Evolutionary conservation across 1,140 invertebrate genomes (phyloP), one percentile per base, ranked within the genome.

Genomic region (Drosophila rhopaloa): DNA sequence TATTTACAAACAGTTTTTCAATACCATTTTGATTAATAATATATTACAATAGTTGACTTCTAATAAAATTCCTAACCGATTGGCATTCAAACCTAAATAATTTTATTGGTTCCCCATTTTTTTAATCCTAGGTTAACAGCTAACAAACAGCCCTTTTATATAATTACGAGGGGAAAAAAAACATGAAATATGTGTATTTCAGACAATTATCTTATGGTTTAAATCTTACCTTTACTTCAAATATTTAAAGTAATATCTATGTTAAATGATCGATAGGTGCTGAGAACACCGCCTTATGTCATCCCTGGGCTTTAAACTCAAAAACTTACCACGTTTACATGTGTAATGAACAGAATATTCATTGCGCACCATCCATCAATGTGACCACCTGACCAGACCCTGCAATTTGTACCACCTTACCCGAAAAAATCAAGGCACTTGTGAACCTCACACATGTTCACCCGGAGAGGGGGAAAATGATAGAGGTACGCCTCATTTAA

Each of bases 371-470:
- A 77, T 81, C 55, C 63, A 86, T 85, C 79, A 65, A 58, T 9
- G 66, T 71, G 37, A 35, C 66, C 67, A 71, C 65, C 43, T 71
- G 68, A 71, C 53, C 40, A 50, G 19, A 71, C 44, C 67, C 53
- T 19, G 44, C 53, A 58, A 62, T 38, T 50, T 60, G 57, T 47
- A 74, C 61, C 83, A 83, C 79, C 79, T 82, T 79, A 78, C 59
- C 44, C 62, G n/a, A 41, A 48, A 61, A 54, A 76, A 76, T 54
- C 65, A 63, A 54, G 48, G 59, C 85, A 90, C 81, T 90, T 90
- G 86, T 77, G 86, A 91, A 91, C 68, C 60, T 58, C 65, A 70
- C 88, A 91, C 83, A 91, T 89, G 89, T 85, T 71, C 43, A 47
- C 4, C 37, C 53, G 43, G 19, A 48, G 44, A 55, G 54, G 57